Evolutionary conservation across 2,888 invertebrate species (phyloP).

Genomic region (Spilarctia lutea): DNA sequence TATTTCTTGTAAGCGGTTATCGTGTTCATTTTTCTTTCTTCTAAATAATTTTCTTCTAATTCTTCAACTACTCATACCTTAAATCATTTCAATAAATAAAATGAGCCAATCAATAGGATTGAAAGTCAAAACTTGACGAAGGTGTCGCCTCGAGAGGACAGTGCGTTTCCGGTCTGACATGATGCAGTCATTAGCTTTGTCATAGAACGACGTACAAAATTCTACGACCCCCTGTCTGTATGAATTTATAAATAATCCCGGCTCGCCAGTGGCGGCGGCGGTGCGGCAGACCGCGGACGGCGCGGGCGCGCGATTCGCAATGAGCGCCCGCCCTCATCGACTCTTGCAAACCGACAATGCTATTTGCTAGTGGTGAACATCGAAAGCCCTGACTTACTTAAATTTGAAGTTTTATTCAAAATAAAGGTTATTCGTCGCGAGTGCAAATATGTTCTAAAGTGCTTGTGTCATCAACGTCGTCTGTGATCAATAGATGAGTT

Average conservation of each 20-base stretch:
- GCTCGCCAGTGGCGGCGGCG: slow-evolving; percentile 85
- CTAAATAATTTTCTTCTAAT: too few relatives aligned
- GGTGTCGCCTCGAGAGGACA: slow-evolving; percentile 29
- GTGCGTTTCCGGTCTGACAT: slow-evolving; percentile 74
- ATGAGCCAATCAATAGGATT: neutral
- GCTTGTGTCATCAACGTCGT: slow-evolving; percentile 43
- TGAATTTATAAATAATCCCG: slow-evolving; percentile 86
- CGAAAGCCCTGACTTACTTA: slow-evolving; percentile 28
- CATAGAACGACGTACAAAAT: slow-evolving; percentile 81
- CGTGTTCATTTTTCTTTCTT: too few relatives aligned
- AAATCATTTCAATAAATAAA: too few relatives aligned
- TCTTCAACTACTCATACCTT: too few relatives aligned
- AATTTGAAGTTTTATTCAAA: slow-evolving; percentile 27
- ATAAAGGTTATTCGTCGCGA: slow-evolving; percentile 49
- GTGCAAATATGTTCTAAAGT: slow-evolving; percentile 53
- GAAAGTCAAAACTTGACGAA: slow-evolving; percentile 14
- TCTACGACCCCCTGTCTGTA: slow-evolving; percentile 85
- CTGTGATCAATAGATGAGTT: slow-evolving; percentile 51
- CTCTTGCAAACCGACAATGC: slow-evolving; percentile 70
- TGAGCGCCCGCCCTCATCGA: slow-evolving; percentile 72
- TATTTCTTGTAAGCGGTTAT: neutral
- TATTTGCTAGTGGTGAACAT: slow-evolving; percentile 41
- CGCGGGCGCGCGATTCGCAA: slow-evolving; percentile 84
- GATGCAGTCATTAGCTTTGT: slow-evolving; percentile 73
- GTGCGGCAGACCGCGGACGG: slow-evolving; percentile 84